Conservation (phyloP, 2,797 vertebrate species). For the Coranthus polyacanthus region DNA sequence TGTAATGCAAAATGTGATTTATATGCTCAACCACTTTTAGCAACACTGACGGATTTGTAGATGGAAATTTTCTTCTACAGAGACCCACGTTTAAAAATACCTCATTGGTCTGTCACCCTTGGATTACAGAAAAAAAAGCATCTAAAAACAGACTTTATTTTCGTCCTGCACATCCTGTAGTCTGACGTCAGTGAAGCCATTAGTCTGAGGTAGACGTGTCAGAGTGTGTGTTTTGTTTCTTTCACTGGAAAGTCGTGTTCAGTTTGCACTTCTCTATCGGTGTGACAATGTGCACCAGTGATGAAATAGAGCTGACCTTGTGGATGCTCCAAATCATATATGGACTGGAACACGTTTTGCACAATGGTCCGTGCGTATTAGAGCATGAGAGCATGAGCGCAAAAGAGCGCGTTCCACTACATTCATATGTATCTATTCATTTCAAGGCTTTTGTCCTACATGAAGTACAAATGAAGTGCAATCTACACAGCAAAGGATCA, state of each 20-base stretch:
- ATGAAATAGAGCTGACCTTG: slow-evolving; percentile 8
- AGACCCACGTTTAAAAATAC: not conserved
- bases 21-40: not conserved
- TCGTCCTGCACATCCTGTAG: not conserved
- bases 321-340: slow-evolving; percentile 3
- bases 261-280: slow-evolving; percentile 23
- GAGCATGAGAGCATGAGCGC: not conserved
- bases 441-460: no score
- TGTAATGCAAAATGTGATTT: slow-evolving; percentile 17
- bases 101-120: not conserved
- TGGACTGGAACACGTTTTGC: not conserved
- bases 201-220: not conserved
- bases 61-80: not conserved
- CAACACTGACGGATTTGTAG: not conserved
- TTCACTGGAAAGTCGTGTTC: slow-evolving; percentile 7
- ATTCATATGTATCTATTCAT: no score
- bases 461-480: no score
- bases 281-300: not conserved
- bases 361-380: not conserved
- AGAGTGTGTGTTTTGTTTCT: not conserved
- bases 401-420: no score
- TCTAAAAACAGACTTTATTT: not conserved
- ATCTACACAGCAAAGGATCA: no score
- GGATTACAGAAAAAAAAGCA: not conserved
- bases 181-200: not conserved